These are phyloP conservation scores for Monomorium pharaonis DNA, from an alignment of 1,140 invertebrate species.

Conservation along the genomic window DNA sequence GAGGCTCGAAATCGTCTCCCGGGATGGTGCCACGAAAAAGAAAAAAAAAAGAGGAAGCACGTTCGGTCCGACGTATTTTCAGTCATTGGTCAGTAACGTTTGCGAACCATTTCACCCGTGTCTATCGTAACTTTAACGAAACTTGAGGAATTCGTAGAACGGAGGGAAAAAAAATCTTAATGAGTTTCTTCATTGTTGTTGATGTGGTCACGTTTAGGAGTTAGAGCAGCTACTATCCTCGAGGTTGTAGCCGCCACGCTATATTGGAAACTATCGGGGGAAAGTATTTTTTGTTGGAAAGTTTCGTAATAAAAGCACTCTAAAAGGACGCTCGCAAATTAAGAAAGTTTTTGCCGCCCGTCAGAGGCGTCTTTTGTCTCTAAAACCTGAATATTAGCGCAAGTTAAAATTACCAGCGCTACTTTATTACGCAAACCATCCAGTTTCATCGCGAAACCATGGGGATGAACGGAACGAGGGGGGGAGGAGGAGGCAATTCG, in stretches of 20 bases:
- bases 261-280: conserved; percentile 28
- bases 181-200: conserved; percentile 4
- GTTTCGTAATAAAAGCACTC: conserved; percentile 31
- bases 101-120: not conserved
- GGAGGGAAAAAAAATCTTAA: conserved; percentile 10
- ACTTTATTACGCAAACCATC: conserved; percentile 11
- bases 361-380: not conserved
- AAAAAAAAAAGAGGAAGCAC: not conserved
- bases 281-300: conserved; percentile 15
- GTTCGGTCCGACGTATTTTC: conserved; percentile 4
- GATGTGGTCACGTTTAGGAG: conserved; percentile 14
- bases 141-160: not conserved
- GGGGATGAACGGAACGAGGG: not conserved
- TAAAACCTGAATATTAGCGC: conserved; percentile 12
- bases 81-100: not conserved
- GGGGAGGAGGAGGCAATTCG: not conserved
- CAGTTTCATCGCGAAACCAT: not conserved
- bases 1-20: conserved; percentile 14
- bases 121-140: not conserved
- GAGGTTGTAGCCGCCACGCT: not conserved
- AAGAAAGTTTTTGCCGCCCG: conserved; percentile 11
- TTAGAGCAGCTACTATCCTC: not conserved
- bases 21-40: not conserved
- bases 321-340: conserved; percentile 35
- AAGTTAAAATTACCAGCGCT: not conserved